phyloP scores from a whole-genome alignment of 2,888 invertebrate species.

The Nomada lathburiana region DNA sequence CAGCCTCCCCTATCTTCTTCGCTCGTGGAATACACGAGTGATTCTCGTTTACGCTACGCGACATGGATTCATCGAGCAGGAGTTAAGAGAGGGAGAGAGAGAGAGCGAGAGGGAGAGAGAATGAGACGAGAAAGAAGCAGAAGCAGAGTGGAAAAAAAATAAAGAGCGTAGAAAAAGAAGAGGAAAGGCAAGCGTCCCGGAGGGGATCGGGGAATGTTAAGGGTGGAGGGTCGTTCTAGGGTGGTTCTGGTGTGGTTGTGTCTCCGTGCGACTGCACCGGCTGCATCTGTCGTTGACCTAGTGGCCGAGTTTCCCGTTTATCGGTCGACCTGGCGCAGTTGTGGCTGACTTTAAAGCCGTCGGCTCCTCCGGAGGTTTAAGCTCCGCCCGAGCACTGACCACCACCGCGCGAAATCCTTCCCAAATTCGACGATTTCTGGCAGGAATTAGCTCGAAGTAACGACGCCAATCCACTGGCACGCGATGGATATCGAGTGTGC shows the following conservation, averaged over 20 bases:
- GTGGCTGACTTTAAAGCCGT: conserved; percentile 66
- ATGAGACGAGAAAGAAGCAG: neutral
- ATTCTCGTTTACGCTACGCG: conserved; percentile 17
- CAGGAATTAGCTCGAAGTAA: conserved; percentile 17
- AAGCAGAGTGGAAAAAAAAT: neutral
- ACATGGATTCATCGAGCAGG: conserved; percentile 10
- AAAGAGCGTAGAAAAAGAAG: neutral
- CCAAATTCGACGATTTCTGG: conserved; percentile 8
- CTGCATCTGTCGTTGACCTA: conserved; percentile 77
- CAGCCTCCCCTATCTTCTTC: too few species aligned
- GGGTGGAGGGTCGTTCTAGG: neutral
- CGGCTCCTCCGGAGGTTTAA: conserved; percentile 50
- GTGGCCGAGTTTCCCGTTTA: conserved; percentile 76
- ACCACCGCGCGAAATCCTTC: neutral
- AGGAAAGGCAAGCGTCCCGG: conserved; percentile 1
- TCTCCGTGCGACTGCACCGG: conserved; percentile 70
- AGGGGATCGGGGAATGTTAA: neutral
- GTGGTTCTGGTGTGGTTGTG: conserved; percentile 41
- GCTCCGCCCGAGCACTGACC: conserved; percentile 4
- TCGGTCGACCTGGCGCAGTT: conserved; percentile 63
- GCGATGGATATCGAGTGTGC: conserved; percentile 27
- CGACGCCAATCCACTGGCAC: neutral
- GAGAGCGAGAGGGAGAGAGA: too few species aligned
- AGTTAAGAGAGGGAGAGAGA: neutral
- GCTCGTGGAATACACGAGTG: conserved; percentile 8